phyloP scores from a whole-genome alignment of 2,888 invertebrate species.

The Nymphalis polychloros region DNA sequence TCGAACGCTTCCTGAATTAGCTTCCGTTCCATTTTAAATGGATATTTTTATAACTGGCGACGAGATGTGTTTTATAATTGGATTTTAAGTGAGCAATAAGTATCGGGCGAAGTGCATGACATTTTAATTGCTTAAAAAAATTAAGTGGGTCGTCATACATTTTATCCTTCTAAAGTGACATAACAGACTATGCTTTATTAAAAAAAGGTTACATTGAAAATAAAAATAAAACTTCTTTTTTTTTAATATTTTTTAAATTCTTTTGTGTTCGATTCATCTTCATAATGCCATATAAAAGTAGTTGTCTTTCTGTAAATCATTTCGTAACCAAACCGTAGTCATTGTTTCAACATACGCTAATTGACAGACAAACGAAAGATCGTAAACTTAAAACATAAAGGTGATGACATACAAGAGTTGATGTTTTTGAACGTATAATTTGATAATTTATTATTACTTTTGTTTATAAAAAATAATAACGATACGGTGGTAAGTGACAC shows the following conservation, averaged over 20 bases:
- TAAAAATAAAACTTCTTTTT: too few relatives aligned
- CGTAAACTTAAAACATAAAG: conserved; percentile 24
- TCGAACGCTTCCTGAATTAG: conserved; percentile 53
- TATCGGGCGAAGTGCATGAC: conserved; percentile 17
- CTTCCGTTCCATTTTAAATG: conserved; percentile 41
- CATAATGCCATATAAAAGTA: conserved; percentile 36
- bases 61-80: conserved; percentile 30
- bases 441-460: too few relatives aligned
- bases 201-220: too few relatives aligned
- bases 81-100: conserved; percentile 25
- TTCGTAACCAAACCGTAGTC: conserved; percentile 44
- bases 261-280: not conserved
- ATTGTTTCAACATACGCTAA: conserved; percentile 54
- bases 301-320: conserved; percentile 29
- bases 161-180: too few relatives aligned
- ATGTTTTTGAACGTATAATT: not conserved
- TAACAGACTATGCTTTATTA: too few relatives aligned
- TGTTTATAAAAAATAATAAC: too few relatives aligned
- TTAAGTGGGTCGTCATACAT: conserved; percentile 29
- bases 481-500: too few relatives aligned
- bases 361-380: conserved; percentile 41
- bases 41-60: conserved; percentile 43
- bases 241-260: not conserved
- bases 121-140: conserved; percentile 28
- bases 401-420: conserved; percentile 10